phyloP scores from a whole-genome alignment of 2,888 invertebrate genomes.

The Pseudoips prasinana region DNA sequence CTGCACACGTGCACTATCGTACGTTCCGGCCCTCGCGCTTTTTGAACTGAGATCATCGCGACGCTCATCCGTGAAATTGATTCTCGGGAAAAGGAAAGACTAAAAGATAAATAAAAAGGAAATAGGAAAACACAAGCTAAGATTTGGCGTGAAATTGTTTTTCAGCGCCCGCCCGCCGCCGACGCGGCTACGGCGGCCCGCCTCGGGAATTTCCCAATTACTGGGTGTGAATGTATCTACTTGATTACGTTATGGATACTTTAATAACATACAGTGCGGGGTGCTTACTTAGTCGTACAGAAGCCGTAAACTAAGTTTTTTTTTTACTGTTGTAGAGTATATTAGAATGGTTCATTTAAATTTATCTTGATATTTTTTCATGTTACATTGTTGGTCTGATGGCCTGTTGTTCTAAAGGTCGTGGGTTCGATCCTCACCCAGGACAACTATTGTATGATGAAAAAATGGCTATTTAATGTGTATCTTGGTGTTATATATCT shows the following conservation, averaged over 20 bases:
- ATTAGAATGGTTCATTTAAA: too few species aligned
- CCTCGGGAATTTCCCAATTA: conserved; percentile 80
- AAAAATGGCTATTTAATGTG: too few species aligned
- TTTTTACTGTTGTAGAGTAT: too few species aligned
- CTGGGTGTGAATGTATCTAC: conserved; percentile 74
- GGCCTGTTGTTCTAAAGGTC: too few species aligned
- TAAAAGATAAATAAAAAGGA: conserved; percentile 82
- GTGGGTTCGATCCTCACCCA: too few species aligned
- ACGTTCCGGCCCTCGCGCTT: conserved; percentile 60
- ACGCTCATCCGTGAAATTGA: conserved; percentile 82
- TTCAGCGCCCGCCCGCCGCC: conserved; percentile 70
- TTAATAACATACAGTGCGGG: conserved; percentile 29
- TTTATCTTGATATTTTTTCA: too few species aligned
- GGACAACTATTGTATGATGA: too few species aligned
- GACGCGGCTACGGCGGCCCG: conserved; percentile 56
- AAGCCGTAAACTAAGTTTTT: too few species aligned
- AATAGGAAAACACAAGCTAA: conserved; percentile 82
- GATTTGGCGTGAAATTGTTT: conserved; percentile 83
- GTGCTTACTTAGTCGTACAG: too few species aligned
- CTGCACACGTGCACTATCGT: conserved; percentile 52
- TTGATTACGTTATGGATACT: conserved; percentile 66
- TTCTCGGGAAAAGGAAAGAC: conserved; percentile 80
- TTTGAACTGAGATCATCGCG: conserved; percentile 79
- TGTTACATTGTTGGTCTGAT: too few species aligned
- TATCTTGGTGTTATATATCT: too few species aligned